Evolutionary conservation across 2,888 invertebrate genomes (phyloP).

Genomic region (Zygogramma bicolorata): DNA sequence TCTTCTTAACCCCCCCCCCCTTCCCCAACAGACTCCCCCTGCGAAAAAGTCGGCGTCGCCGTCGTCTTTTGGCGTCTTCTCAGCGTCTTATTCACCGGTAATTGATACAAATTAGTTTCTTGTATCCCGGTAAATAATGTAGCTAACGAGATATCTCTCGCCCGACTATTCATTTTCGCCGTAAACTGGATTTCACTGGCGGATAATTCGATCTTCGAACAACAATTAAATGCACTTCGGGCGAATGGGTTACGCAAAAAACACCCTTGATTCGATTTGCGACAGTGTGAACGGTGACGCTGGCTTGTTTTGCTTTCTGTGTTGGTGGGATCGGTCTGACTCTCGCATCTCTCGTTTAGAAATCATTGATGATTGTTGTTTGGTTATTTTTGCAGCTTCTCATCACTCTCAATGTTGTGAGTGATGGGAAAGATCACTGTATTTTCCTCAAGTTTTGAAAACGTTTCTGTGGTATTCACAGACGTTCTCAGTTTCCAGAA

Average conservation of each 20-base stretch:
- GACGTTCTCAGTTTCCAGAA: too few relatives aligned
- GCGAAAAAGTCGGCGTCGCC: constrained; percentile 28
- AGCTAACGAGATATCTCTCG: constrained; percentile 61
- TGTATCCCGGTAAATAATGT: constrained; percentile 63
- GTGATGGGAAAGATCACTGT: too few relatives aligned
- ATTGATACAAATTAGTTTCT: constrained; percentile 65
- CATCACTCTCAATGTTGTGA: too few relatives aligned
- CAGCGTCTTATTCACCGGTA: constrained; percentile 49
- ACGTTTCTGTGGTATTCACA: too few relatives aligned
- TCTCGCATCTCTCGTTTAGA: too few relatives aligned
- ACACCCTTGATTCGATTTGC: constrained; percentile 48
- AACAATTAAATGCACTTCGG: constrained; percentile 62
- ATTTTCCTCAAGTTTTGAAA: too few relatives aligned
- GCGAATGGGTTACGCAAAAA: constrained; percentile 58
- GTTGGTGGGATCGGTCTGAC: not conserved
- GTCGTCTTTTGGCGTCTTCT: constrained; percentile 35
- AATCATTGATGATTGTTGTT: too few relatives aligned
- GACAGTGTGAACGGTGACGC: constrained; percentile 16
- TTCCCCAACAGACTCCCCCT: not conserved
- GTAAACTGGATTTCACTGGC: constrained; percentile 55
- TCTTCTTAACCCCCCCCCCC: not conserved
- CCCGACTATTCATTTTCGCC: constrained; percentile 52
- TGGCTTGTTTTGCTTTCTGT: constrained; percentile 10
- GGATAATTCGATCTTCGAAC: constrained; percentile 59
- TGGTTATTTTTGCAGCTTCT: too few relatives aligned